Conservation (phyloP, 2,797 vertebrate species). For the Sitta carolinensis region DNA sequence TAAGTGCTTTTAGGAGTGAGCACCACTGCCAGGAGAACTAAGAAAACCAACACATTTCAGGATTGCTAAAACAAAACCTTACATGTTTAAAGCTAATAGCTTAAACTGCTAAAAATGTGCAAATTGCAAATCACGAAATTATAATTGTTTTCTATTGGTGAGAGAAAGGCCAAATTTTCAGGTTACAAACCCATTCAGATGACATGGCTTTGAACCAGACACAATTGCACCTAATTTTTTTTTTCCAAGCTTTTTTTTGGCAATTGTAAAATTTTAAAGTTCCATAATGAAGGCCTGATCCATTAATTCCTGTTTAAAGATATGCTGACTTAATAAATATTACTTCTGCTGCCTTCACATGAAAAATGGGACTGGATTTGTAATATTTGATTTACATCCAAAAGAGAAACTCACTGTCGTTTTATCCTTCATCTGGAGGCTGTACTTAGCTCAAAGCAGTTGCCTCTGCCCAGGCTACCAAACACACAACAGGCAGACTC, state of each 20-base stretch:
- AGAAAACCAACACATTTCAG: neutral
- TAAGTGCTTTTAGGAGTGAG: rapidly evolving
- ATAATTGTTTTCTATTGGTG: neutral
- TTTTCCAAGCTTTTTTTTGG: neutral
- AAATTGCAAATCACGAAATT: neutral
- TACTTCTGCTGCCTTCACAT: neutral
- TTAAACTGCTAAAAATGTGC: neutral
- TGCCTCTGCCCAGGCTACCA: neutral
- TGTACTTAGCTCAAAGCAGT: neutral
- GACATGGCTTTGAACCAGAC: rapidly evolving
- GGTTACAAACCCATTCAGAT: neutral
- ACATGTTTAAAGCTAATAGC: neutral
- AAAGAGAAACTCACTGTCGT: neutral
- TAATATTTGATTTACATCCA: neutral
- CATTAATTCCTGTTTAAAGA: neutral
- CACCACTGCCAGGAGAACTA: neutral
- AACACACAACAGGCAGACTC: neutral
- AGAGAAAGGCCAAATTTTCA: neutral
- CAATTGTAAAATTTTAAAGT: neutral
- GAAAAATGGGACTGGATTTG: neutral
- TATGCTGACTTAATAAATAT: neutral
- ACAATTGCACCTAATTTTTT: neutral
- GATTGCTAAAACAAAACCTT: neutral
- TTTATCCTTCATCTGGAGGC: neutral
- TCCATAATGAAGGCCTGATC: neutral